Conservation (phyloP, 2,113 vertebrate genomes). For the Diadophis punctatus region DNA sequence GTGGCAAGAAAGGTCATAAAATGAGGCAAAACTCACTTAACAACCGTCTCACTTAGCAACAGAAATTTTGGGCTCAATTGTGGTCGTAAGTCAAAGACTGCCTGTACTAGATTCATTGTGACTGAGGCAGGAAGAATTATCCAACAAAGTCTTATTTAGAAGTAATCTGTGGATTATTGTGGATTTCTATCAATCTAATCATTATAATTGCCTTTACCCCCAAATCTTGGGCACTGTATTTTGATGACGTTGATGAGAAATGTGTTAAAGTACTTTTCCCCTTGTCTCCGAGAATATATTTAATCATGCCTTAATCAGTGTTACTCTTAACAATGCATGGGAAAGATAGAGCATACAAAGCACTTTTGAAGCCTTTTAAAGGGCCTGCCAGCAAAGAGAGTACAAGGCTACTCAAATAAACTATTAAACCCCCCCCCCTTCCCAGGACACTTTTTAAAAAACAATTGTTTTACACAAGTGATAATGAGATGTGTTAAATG, state of each 20-base stretch:
- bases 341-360: neutral
- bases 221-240: neutral
- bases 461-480: neutral
- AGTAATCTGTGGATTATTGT: neutral
- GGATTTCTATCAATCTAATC: neutral
- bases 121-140: neutral
- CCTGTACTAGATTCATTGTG: neutral
- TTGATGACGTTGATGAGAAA: neutral
- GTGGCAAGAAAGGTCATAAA: too few species aligned
- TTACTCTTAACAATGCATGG: neutral
- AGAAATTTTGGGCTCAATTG: too few species aligned
- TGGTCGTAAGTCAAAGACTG: too few species aligned
- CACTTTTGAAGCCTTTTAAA: neutral
- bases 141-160: neutral
- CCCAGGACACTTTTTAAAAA: neutral
- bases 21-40: too few species aligned
- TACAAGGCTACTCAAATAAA: neutral
- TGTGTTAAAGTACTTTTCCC: neutral
- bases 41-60: too few species aligned
- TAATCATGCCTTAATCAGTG: neutral
- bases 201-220: neutral
- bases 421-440: neutral
- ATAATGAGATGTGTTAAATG: neutral
- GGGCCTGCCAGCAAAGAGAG: neutral
- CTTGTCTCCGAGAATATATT: neutral